Conservation (phyloP, 2,888 invertebrate genomes). For the Noctua janthe region DNA sequence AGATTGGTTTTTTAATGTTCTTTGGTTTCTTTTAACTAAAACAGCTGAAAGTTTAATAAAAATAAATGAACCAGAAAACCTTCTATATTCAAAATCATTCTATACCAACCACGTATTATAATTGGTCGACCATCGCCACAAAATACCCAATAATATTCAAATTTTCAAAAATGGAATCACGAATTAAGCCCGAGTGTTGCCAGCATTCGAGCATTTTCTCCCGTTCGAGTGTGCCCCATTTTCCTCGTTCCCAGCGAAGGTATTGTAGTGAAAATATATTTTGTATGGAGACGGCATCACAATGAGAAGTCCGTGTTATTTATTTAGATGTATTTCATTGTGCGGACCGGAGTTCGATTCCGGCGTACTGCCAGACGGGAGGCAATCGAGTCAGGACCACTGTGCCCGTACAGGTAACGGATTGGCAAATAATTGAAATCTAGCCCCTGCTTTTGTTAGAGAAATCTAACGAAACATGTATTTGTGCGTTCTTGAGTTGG, state of each 20-base stretch:
- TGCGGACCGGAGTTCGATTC: conserved; percentile 80
- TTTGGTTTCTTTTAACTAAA: background rate
- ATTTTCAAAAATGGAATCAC: conserved; percentile 76
- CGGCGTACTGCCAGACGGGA: conserved; percentile 78
- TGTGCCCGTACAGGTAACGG: conserved; percentile 77
- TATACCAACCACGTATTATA: conserved; percentile 47
- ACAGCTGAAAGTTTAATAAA: background rate
- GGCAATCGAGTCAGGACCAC: conserved; percentile 80
- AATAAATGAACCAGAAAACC: conserved; percentile 13
- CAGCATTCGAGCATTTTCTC: conserved; percentile 79
- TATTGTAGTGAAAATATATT: conserved; percentile 86
- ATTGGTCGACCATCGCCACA: conserved; percentile 57
- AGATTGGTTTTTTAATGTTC: background rate
- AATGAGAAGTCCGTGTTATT: conserved; percentile 87
- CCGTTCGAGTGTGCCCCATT: conserved; percentile 82
- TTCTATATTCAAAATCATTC: conserved; percentile 30
- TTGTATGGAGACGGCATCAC: conserved; percentile 84
- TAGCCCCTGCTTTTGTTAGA: conserved; percentile 75
- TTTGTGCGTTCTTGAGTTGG: conserved; percentile 58
- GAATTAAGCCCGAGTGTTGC: conserved; percentile 80
- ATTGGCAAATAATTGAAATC: conserved; percentile 86
- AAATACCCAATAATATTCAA: conserved; percentile 73
- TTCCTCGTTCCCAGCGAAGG: conserved; percentile 78
- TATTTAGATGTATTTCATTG: conserved; percentile 88
- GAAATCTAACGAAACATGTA: conserved; percentile 74